Base-by-base conservation (phyloP, 2,113 vertebrate genomes). In the Pterocles orientalis region DNA sequence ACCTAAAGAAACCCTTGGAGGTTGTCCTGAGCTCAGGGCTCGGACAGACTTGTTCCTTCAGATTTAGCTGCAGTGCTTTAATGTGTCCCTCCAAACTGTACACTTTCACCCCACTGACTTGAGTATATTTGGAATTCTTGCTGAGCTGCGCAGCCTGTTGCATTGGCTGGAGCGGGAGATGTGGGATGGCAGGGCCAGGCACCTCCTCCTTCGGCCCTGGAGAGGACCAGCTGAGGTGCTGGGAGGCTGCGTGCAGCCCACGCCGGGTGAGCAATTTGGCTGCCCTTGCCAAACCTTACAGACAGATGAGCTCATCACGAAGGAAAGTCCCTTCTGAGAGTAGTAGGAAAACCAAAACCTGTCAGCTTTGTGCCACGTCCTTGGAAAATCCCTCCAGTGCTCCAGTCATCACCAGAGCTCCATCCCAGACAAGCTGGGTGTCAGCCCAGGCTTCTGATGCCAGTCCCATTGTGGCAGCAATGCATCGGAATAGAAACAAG, bases 381-480 rank as follows among this genome's bases (percentile, higher is more conserved):
- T 82, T 28, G 64, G 90, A 95, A 96, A 97, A 93, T 77, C 79
- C 69, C 47, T 90, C 39, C 62, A 56, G 65, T 28, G 53, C 29
- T 82, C 34, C 53, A 69, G 88, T 51, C 36, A 25, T 33, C 41
- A 21, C 6, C 3, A 48, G 3, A 61, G 21, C 51, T 94, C 66
- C 45, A 45, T 53, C 71, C 58, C 66, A 88, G 82, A 53, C 33
- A 57, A 61, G 62, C 36, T 9, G 43, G 88, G 66, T 43, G 73
- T 79, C 81, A 81, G 51, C 48, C n/a, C 24, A 10, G 54, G 41
- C 54, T 77, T 73, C 47, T 43, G 53, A 21, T 57, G 76, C 72
- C 87, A 89, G 68, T 31, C n/a, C 81, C 21, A 31, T 78, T 56
- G 47, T 41, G 77, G 31, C 4, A 1, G 24, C 19, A 68, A 45